phyloP scores from a whole-genome alignment of 1,140 invertebrate species.

The Metopolophium dirhodum region DNA sequence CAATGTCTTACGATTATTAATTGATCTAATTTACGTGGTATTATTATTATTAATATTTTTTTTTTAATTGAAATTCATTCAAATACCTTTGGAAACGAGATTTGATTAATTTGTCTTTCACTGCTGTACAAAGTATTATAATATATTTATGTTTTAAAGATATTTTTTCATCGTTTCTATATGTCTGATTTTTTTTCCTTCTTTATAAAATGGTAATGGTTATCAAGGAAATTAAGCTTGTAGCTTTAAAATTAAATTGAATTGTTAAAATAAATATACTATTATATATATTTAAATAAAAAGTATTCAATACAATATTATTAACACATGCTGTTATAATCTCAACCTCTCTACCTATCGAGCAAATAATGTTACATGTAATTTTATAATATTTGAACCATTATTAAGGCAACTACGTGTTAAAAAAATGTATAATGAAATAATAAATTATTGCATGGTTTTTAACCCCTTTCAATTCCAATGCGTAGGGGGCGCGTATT shows the following conservation, averaged over 20 bases:
- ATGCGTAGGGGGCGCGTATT: background rate
- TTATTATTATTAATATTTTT: background rate
- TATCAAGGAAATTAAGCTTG: background rate
- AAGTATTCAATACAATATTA: background rate
- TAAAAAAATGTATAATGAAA: background rate
- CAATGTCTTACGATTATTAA: background rate
- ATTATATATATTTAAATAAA: background rate
- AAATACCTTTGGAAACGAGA: background rate
- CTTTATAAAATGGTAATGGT: background rate
- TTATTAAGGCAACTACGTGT: background rate
- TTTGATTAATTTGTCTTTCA: background rate
- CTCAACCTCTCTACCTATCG: background rate
- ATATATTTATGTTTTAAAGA: background rate
- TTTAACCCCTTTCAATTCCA: background rate
- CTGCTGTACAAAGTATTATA: too few species aligned
- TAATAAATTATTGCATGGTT: background rate
- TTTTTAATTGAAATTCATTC: background rate
- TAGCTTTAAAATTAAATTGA: background rate
- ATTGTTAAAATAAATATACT: background rate
- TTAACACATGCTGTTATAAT: background rate
- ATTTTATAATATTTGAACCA: background rate
- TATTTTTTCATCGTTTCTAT: background rate
- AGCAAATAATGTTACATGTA: background rate
- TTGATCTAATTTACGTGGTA: background rate
- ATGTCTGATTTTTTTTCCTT: background rate